Evolutionary conservation across 1,140 invertebrate genomes (phyloP), one percentile per base, ranked within the genome.

Genomic region (Bombus confusus): DNA sequence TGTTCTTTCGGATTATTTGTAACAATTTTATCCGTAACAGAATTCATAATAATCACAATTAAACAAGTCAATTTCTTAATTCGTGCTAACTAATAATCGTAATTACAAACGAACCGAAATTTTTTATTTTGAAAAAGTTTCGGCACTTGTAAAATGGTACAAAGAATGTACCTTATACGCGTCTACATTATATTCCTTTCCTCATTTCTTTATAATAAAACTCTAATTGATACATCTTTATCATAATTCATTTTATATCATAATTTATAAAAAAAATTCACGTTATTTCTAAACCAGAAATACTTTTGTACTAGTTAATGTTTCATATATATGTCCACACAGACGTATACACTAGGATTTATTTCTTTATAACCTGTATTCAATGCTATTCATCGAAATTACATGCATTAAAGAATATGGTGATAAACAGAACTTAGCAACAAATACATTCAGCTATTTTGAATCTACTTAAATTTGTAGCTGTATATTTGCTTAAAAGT

Each of bases 61-160:
- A n/a, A 31, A 43, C 12, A 72, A 39, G 25, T 9, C 15, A 22
- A 39, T 8, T 39, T 87, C 69, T 80, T 80, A 78, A 72, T 78
- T 87, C 64, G 22, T 69, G 52, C 76, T 31, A 74, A 69, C 77
- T 86, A 41, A 47, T 4, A 37, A 34, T 13, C 47, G 31, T 34
- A 15, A 25, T 74, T 47, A 52, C 22, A 3, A 75, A 57, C 10
- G 47, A 22, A 34, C 10, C 10, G 52, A 77, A 77, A 1, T 22
- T 64, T 31, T 22, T 13, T 9, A 34, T 6, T 52, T 34, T 25
- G 10, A 28, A 39, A 52, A 0, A 12, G 2, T 52, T 18, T 66
- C 5, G 5, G 1, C 12, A 31, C 8, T 31, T 41, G 18, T n/a
- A 47, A 74, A 9, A 47, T 31, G 10, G 4, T 41, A 12, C 8